Evolutionary conservation across 2,113 vertebrate genomes (phyloP).

Genomic region (Charadrius vociferus): DNA sequence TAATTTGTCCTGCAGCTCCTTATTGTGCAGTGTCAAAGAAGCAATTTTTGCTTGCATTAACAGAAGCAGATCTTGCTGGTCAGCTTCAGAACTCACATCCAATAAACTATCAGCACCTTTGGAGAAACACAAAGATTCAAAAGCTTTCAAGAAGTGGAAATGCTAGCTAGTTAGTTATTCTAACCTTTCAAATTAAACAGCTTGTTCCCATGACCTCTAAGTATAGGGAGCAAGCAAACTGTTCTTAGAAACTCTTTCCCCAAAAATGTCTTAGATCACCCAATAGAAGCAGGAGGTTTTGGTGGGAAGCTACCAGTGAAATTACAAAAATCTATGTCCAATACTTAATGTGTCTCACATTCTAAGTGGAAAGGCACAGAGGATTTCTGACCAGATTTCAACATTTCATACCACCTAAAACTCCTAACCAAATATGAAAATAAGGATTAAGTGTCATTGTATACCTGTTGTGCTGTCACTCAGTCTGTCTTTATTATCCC

Average conservation of each 20-base stretch:
- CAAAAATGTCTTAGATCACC: neutral
- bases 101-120: slow-evolving; percentile 79
- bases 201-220: neutral
- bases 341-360: neutral
- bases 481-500: slow-evolving; percentile 70
- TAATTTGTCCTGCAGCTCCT: slow-evolving; percentile 87
- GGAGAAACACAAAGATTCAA: neutral
- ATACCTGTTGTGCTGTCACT: slow-evolving; percentile 75
- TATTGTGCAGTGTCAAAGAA: slow-evolving; percentile 90
- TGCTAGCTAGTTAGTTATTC: neutral
- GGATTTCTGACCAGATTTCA: neutral
- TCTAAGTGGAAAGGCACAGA: neutral
- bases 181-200: neutral
- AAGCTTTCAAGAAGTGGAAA: neutral
- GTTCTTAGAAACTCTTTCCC: neutral
- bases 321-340: neutral
- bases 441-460: neutral
- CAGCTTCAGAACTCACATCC: slow-evolving; percentile 75
- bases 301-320: neutral
- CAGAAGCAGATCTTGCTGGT: slow-evolving; percentile 83
- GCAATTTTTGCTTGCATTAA: slow-evolving; percentile 89
- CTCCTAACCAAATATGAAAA: neutral
- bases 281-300: neutral
- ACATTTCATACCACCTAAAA: neutral
- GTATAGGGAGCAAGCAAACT: neutral